phyloP scores from a whole-genome alignment of 2,113 vertebrate species.

The Aphelocoma coerulescens region DNA sequence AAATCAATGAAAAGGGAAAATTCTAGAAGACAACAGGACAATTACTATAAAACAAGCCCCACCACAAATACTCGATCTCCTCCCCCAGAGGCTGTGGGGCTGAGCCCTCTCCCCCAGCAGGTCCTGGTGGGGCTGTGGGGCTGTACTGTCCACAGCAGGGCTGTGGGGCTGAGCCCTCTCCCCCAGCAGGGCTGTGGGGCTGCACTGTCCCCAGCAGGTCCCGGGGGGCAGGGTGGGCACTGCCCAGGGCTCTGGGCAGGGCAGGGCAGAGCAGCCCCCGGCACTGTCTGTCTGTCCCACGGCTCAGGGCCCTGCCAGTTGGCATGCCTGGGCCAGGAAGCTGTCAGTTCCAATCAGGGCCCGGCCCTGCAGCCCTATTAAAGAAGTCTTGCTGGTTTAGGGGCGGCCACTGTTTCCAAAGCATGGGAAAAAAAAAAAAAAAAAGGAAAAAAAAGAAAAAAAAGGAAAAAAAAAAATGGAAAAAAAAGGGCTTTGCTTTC shows the following conservation, averaged over 20 bases:
- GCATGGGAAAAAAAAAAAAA: slow-evolving; percentile 84
- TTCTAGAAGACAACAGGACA: background rate
- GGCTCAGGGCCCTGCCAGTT: slow-evolving; percentile 87
- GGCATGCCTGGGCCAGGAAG: slow-evolving; percentile 92
- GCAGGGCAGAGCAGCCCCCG: background rate
- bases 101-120: background rate
- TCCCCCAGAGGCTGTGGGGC: background rate
- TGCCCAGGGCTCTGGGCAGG: background rate
- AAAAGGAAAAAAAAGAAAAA: background rate
- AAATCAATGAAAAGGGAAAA: background rate
- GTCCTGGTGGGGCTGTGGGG: background rate
- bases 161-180: background rate
- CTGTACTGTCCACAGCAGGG: background rate
- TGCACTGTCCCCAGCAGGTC: background rate
- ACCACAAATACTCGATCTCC: background rate
- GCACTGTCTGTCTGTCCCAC: slow-evolving; percentile 72
- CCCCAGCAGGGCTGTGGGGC: background rate
- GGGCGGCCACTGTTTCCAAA: slow-evolving; percentile 93
- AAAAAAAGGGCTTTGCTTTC: slow-evolving; percentile 83
- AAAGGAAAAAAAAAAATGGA: too few species aligned
- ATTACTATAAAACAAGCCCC: background rate
- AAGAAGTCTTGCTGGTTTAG: slow-evolving; percentile 86
- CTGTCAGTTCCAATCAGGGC: slow-evolving; percentile 96
- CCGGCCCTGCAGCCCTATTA: slow-evolving; percentile 85
- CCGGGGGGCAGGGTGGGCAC: background rate